Percentiles rank a stretch among this genome's conserved stretches.
These are phyloP conservation scores for Ypsolopha sequella DNA, from an alignment of 2,888 invertebrate species.

Conservation along the genomic window DNA sequence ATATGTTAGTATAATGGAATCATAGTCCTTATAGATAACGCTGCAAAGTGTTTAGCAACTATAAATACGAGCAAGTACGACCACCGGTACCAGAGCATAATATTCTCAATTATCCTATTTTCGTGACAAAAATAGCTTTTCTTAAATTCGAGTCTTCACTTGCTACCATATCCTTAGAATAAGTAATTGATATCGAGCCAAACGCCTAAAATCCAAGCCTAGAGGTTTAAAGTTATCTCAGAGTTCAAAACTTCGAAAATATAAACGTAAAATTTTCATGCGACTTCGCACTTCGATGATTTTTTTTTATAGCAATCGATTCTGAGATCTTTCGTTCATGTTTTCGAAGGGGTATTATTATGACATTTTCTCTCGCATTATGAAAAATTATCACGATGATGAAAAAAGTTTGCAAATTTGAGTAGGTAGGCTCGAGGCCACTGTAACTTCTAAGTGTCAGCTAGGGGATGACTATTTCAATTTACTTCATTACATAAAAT, in stretches of 20 bases:
- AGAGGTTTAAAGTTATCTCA: conserved; percentile 4
- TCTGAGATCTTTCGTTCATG: too few relatives aligned
- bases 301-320: too few relatives aligned
- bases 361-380: too few relatives aligned
- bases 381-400: too few relatives aligned
- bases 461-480: conserved; percentile 29
- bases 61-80: conserved; percentile 25
- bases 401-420: too few relatives aligned
- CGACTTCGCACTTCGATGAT: too few relatives aligned
- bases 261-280: too few relatives aligned
- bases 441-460: conserved; percentile 22
- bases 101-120: conserved; percentile 36
- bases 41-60: neutral
- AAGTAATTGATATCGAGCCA: conserved; percentile 56
- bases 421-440: neutral
- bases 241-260: too few relatives aligned
- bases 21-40: neutral
- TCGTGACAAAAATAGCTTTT: conserved; percentile 66
- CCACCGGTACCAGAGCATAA: conserved; percentile 56
- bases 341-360: too few relatives aligned
- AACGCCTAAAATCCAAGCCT: conserved; percentile 27
- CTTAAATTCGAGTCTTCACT: conserved; percentile 41
- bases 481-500: conserved; percentile 56
- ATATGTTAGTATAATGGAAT: neutral
- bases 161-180: conserved; percentile 41